Base-by-base conservation (phyloP, 92 coral and sea anemone species). In the Porites lobata region DNA sequence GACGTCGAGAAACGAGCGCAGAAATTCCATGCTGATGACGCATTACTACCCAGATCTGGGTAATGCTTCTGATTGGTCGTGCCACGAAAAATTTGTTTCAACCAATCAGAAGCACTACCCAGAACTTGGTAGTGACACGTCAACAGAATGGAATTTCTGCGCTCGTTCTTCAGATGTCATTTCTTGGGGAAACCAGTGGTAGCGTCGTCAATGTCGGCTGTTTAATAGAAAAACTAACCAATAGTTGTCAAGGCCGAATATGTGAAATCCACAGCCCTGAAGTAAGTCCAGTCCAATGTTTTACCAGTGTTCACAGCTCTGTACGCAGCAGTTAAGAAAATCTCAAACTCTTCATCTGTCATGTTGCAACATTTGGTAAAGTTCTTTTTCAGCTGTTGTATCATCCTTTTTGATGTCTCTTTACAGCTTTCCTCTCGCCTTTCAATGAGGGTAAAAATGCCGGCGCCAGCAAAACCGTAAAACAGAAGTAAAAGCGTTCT, bases 271-370 rank as follows among this genome's bases (percentile, higher is more conserved):
- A 67, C 77, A 12, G 93, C 80, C 50, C 74, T 59, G 67, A 88
- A 80, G 72, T 85, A 90, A 13, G 87, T 62, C 93, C 93, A 90
- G 51, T 90, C 93, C 17, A 20, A 15, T 62, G 66, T 59, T n/a
- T 50, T 26, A 11, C 72, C 70, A 29, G 80, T 58, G 38, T 18
- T 63, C 52, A 86, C 65, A 13, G 93, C 93, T 1, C 50, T 57
- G 43, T 79, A 75, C 1, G 72, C 80, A 1, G 85, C 66, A 2
- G 50, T 66, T 79, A 76, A 43, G 15, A 81, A 69, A 26, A 20
- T 12, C 53, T 32, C 67, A 76, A 90, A 86, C 59, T 75, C 84
- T 22, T 86, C 73, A 18, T 90, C 85, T 32, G 90, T 32, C 15
- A 86, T 52, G 77, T 86, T 86, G 8, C 54, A 61, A 18, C 56